Evolutionary conservation across 2,888 invertebrate species (phyloP).

Genomic region (Cataglyphis rosenhaueri): DNA sequence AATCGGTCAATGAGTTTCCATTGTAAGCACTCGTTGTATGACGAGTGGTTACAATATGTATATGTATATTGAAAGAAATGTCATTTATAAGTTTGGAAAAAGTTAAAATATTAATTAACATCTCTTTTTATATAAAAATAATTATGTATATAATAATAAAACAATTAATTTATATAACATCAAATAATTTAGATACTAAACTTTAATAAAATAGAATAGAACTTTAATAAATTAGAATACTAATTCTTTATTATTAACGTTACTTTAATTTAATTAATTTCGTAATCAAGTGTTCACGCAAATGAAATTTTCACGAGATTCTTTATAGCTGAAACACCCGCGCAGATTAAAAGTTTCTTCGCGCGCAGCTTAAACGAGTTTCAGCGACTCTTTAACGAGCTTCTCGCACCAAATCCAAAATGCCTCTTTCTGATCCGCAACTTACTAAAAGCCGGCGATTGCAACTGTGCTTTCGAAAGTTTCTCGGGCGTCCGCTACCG

Average conservation of each 20-base stretch:
- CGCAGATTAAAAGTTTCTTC: constrained; percentile 50
- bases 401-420: constrained; percentile 51
- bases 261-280: constrained; percentile 50
- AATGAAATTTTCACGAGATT: constrained; percentile 43
- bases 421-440: constrained; percentile 20
- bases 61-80: not conserved
- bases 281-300: constrained; percentile 37
- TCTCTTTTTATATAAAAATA: not conserved
- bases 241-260: constrained; percentile 1
- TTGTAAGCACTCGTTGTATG: not conserved
- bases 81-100: not conserved
- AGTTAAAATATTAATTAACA: not conserved
- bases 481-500: constrained; percentile 55
- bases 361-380: constrained; percentile 48
- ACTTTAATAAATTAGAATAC: not conserved
- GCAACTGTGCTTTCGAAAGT: constrained; percentile 67
- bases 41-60: not conserved
- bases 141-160: not conserved
- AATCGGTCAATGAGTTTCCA: not conserved
- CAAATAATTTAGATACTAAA: not conserved
- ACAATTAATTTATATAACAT: not conserved
- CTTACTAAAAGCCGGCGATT: constrained; percentile 53
- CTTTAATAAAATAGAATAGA: not conserved
- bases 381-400: constrained; percentile 54
- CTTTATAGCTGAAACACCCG: constrained; percentile 33